Percentiles rank a stretch among this genome's conserved stretches.
Evolutionary conservation across 2,888 invertebrate genomes (phyloP).

Genomic region (Heliconius hortense): DNA sequence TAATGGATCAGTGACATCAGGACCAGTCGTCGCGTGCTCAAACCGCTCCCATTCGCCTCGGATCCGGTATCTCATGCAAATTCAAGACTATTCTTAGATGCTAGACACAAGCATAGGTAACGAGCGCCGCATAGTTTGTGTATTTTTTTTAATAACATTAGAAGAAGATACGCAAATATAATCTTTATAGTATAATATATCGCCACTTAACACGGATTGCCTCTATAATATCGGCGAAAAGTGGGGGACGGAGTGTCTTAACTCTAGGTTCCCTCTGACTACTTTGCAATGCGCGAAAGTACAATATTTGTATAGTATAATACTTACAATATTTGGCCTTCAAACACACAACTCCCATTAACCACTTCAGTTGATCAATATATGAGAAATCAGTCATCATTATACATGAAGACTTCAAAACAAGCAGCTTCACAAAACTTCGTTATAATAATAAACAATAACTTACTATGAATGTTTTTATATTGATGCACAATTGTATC

Average conservation of each 20-base stretch:
- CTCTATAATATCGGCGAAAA: no score
- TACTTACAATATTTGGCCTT: conserved; percentile 32
- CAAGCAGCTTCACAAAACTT: conserved; percentile 19
- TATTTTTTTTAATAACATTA: not conserved
- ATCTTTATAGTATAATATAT: no score
- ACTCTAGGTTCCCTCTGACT: no score
- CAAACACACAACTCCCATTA: conserved; percentile 32
- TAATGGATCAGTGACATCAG: conserved; percentile 32
- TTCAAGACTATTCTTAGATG: conserved; percentile 38
- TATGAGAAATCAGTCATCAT: conserved; percentile 27
- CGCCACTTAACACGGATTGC: no score
- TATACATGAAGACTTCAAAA: conserved; percentile 7
- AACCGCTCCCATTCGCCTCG: conserved; percentile 39
- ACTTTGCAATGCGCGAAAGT: no score
- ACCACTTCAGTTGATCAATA: conserved; percentile 30
- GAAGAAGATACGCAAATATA: not conserved
- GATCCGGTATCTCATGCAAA: conserved; percentile 41
- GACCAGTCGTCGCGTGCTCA: conserved; percentile 35
- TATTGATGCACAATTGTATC: conserved; percentile 14
- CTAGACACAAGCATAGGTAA: conserved; percentile 21
- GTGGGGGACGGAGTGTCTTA: no score
- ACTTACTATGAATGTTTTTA: conserved; percentile 10
- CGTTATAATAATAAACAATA: conserved; percentile 31
- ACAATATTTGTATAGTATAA: not conserved
- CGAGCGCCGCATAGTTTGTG: not conserved